Evolutionary conservation across 2,888 invertebrate species (phyloP).

Genomic region (Parapristionchus giblindavisi): DNA sequence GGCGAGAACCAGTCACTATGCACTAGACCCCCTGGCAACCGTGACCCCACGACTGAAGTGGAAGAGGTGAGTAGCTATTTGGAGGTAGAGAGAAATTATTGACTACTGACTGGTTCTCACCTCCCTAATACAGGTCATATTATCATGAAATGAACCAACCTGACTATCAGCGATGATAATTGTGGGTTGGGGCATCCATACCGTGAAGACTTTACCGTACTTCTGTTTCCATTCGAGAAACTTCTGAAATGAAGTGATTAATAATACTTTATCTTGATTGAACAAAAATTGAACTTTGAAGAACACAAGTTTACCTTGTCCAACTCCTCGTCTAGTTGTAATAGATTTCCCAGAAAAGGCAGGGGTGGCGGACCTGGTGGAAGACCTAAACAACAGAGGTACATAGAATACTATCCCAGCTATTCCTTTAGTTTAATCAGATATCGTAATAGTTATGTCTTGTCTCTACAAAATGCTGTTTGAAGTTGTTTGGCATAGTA

Average conservation of each 20-base stretch:
- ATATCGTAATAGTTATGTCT: not conserved
- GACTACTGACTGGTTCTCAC: no score
- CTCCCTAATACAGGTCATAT: no score
- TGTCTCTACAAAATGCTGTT: no score
- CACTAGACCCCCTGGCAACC: no score
- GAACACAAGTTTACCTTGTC: not conserved
- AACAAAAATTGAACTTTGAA: no score
- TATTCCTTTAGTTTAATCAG: not conserved
- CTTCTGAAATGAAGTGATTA: no score
- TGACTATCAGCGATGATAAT: not conserved
- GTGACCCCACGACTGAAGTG: no score
- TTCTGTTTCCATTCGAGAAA: conserved; percentile 1
- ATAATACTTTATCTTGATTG: no score
- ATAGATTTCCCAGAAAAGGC: conserved; percentile 8
- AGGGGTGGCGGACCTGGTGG: conserved; percentile 36
- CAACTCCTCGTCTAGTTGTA: conserved; percentile 3
- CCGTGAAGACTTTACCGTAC: conserved; percentile 12
- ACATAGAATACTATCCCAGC: not conserved
- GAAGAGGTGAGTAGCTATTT: no score
- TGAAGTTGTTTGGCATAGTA: no score
- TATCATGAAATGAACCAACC: not conserved
- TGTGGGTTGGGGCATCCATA: conserved; percentile 16
- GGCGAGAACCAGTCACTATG: no score
- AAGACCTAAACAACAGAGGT: not conserved
- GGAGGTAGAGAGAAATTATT: no score